phyloP scores from a whole-genome alignment of 1,140 invertebrate genomes.

The Lutraria rhynchaena region DNA sequence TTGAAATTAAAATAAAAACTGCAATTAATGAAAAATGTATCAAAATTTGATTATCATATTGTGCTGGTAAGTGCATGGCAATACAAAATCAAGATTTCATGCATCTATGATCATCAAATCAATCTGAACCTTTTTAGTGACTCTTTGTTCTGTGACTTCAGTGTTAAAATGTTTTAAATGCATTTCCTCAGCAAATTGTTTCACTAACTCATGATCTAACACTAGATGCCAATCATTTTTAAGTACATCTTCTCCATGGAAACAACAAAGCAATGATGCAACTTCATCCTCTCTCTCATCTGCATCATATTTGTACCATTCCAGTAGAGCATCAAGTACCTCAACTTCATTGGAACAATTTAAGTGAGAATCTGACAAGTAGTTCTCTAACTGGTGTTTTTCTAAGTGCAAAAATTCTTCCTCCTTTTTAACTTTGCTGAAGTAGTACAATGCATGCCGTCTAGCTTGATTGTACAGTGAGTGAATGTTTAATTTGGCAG shows the following conservation, averaged over 20 bases:
- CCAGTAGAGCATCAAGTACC: constrained; percentile 10
- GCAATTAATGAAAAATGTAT: no score
- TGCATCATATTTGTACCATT: constrained; percentile 11
- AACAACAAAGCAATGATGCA: background rate
- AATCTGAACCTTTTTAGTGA: no score
- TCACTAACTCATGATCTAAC: background rate
- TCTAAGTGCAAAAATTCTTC: constrained; percentile 7
- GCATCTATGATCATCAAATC: no score
- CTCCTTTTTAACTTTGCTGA: background rate
- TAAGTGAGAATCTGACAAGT: constrained; percentile 15
- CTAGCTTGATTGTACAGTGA: constrained; percentile 3
- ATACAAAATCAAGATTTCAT: no score
- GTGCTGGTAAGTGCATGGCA: no score
- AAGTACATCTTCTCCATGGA: constrained; percentile 23
- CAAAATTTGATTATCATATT: no score
- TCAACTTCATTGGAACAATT: constrained; percentile 14
- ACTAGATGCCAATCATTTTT: background rate
- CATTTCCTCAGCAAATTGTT: background rate
- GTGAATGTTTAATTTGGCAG: background rate
- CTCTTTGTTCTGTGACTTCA: no score
- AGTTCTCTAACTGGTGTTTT: background rate
- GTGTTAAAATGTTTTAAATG: no score
- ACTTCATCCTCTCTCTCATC: background rate
- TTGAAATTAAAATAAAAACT: no score
- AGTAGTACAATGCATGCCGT: constrained; percentile 34